These are phyloP conservation scores for Chironomus striatipennis DNA, from an alignment of 1,140 invertebrate genomes.

Conservation along the genomic window DNA sequence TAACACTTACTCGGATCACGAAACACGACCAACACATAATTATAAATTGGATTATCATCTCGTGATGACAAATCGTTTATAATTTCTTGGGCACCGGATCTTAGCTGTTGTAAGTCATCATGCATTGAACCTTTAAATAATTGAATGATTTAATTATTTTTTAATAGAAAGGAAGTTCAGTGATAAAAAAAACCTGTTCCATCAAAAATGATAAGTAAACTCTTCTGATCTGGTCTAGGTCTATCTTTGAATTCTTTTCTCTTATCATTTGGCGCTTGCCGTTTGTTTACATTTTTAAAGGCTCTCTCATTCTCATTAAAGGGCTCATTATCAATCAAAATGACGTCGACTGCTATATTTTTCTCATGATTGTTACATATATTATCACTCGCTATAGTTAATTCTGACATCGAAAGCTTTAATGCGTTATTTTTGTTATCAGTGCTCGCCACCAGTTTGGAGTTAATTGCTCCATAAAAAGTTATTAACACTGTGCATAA, in stretches of 20 bases:
- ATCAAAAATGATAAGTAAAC: slow-evolving; percentile 36
- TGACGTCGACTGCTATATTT: background rate
- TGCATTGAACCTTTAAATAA: slow-evolving; percentile 30
- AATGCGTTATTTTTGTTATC: background rate
- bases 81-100: slow-evolving; percentile 29
- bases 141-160: too few species aligned
- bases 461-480: background rate
- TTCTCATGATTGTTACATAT: background rate
- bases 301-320: background rate
- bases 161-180: background rate
- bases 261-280: background rate
- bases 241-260: background rate
- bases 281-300: background rate
- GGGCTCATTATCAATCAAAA: background rate
- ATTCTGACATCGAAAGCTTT: background rate
- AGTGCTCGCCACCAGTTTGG: background rate
- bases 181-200: slow-evolving; percentile 28
- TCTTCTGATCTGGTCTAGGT: slow-evolving; percentile 25
- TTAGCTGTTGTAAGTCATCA: slow-evolving; percentile 35
- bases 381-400: background rate
- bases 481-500: background rate
- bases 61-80: slow-evolving; percentile 33
- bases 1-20: slow-evolving; percentile 36
- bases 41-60: slow-evolving; percentile 32
- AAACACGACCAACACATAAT: slow-evolving; percentile 38